Evolutionary conservation across 2,113 vertebrate species (phyloP).

Genomic region (Gymnobelideus leadbeateri): DNA sequence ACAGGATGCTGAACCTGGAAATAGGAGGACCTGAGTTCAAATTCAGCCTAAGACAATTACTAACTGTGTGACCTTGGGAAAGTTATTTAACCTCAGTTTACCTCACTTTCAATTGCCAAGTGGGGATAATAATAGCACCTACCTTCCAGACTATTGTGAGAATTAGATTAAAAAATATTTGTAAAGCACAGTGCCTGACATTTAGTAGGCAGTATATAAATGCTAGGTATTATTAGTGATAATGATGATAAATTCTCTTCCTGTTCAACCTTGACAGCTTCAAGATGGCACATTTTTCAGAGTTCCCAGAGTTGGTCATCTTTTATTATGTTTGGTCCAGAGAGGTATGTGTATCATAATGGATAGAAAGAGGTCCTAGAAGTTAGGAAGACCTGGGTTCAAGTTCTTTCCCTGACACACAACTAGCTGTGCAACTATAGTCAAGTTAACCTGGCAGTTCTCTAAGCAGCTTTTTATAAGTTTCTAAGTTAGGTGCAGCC

Average conservation of each 20-base stretch:
- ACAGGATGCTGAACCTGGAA: neutral
- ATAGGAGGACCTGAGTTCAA: neutral
- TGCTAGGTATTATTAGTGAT: neutral
- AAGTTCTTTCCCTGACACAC: neutral
- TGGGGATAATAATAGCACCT: neutral
- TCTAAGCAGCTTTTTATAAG: neutral
- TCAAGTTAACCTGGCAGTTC: neutral
- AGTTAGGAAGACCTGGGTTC: neutral
- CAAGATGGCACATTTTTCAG: slow-evolving; percentile 4
- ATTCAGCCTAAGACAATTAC: neutral
- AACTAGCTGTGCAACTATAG: neutral
- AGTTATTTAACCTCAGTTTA: neutral
- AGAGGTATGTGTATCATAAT: neutral
- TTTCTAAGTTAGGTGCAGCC: neutral
- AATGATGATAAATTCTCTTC: neutral
- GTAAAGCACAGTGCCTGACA: neutral
- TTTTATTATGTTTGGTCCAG: neutral
- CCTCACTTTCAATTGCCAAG: neutral
- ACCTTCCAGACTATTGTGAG: neutral
- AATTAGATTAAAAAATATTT: neutral
- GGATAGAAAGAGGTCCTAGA: neutral
- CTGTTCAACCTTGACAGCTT: neutral
- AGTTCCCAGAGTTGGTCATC: slow-evolving; percentile 30
- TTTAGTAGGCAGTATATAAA: neutral
- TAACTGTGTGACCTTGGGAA: neutral